Conservation (phyloP, 2,797 vertebrate species). For the Apogon hyalosoma region DNA sequence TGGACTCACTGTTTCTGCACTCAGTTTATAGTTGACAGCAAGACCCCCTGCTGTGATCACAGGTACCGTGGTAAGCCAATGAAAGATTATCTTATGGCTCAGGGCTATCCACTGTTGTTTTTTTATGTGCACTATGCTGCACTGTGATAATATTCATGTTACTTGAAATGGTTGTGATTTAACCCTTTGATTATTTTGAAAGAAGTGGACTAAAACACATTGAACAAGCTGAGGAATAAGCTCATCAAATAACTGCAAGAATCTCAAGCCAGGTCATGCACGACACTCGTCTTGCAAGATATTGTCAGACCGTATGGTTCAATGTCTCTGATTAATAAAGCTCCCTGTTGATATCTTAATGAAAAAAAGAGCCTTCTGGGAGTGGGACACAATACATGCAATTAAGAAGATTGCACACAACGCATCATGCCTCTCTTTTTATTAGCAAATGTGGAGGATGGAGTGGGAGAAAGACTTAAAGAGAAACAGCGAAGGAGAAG, state of each 20-base stretch:
- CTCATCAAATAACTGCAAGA: conserved; percentile 29
- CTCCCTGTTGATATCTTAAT: conserved; percentile 70
- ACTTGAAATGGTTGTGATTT: conserved; percentile 29
- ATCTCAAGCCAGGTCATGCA: conserved; percentile 54
- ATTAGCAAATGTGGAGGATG: conserved; percentile 50
- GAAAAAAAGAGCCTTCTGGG: conserved; percentile 68
- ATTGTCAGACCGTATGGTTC: conserved; percentile 50
- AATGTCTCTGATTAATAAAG: conserved; percentile 68
- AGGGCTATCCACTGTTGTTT: conserved; percentile 6
- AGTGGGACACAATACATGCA: conserved; percentile 64
- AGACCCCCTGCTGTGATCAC: conserved; percentile 44
- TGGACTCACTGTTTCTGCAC: conserved; percentile 42
- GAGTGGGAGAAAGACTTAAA: conserved; percentile 27
- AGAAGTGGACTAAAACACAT: conserved; percentile 28
- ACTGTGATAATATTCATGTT: conserved; percentile 1
- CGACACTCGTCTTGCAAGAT: conserved; percentile 45
- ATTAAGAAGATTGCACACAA: conserved; percentile 70
- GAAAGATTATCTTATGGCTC: conserved; percentile 24
- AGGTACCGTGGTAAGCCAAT: conserved; percentile 36
- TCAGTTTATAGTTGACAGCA: conserved; percentile 32
- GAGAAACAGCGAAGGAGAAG: conserved; percentile 33
- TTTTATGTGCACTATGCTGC: background rate
- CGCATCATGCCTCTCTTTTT: conserved; percentile 50
- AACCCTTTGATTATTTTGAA: conserved; percentile 22
- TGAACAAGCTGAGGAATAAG: conserved; percentile 13